Evolutionary conservation across 53 echinoderm and acorn worm genomes (phyloP).

Genomic region (Mesocentrotus franciscanus): DNA sequence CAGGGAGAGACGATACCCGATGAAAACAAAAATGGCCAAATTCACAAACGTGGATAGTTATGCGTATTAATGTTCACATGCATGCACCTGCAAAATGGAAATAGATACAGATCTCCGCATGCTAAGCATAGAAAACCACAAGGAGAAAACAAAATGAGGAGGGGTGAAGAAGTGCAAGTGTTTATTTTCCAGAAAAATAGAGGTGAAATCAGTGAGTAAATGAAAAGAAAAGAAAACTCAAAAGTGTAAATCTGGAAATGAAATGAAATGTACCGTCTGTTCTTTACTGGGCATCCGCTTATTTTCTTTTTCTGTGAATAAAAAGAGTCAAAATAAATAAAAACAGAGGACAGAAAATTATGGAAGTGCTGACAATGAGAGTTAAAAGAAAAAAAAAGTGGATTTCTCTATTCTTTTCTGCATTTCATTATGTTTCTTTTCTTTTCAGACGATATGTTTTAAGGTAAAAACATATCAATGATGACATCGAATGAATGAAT

Average conservation of each 20-base stretch:
- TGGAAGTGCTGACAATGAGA: slow-evolving; percentile 51
- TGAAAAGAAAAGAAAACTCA: slow-evolving; percentile 54
- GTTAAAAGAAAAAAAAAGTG: slow-evolving; percentile 25
- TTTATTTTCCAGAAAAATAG: slow-evolving; percentile 52
- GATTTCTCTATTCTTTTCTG: slow-evolving; percentile 2
- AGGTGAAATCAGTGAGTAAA: slow-evolving; percentile 57
- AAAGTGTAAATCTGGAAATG: slow-evolving; percentile 67
- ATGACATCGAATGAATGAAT: slow-evolving; percentile 59
- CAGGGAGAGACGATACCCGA: not conserved
- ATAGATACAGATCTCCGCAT: slow-evolving; percentile 5
- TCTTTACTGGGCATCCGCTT: slow-evolving; percentile 95
- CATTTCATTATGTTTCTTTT: slow-evolving; percentile 56
- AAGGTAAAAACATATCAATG: slow-evolving; percentile 50
- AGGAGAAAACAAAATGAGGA: not conserved
- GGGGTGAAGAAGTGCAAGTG: slow-evolving; percentile 33
- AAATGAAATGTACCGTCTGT: slow-evolving; percentile 86
- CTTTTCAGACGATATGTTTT: slow-evolving; percentile 39
- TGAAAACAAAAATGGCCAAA: not conserved
- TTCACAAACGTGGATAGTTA: slow-evolving; percentile 24
- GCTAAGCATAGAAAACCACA: slow-evolving; percentile 37
- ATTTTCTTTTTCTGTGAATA: slow-evolving; percentile 94
- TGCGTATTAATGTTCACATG: slow-evolving; percentile 15
- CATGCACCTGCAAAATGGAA: slow-evolving; percentile 29
- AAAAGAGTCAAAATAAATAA: slow-evolving; percentile 72
- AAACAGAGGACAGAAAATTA: slow-evolving; percentile 60